phyloP scores from a whole-genome alignment of 2,888 invertebrate genomes.

The Metalampra italica region DNA sequence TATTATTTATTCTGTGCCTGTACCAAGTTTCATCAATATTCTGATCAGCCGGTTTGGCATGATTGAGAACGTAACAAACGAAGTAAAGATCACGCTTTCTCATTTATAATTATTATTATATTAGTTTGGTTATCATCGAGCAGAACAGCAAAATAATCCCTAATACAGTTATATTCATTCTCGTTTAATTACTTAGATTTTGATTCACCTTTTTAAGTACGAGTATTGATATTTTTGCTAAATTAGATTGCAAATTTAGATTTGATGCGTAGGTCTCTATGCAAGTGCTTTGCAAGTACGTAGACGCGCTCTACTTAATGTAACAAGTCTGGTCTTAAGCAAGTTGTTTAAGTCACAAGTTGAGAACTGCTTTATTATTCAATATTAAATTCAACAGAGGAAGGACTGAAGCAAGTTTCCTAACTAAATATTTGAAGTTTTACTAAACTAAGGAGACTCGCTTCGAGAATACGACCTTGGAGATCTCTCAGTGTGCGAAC shows the following conservation, averaged over 20 bases:
- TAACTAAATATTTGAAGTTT: conserved; percentile 75
- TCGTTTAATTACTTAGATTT: no score
- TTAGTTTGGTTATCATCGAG: no score
- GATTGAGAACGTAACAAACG: no score
- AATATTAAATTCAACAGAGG: conserved; percentile 71
- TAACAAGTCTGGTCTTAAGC: conserved; percentile 60
- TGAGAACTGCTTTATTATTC: conserved; percentile 73
- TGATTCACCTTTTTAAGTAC: no score
- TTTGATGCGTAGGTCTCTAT: neutral
- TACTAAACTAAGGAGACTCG: conserved; percentile 43
- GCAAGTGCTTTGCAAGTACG: neutral
- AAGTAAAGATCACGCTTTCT: no score
- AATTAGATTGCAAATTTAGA: neutral
- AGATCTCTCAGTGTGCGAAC: conserved; percentile 13
- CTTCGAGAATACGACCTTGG: conserved; percentile 30
- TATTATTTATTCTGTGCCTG: no score
- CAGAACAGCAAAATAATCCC: no score
- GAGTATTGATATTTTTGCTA: neutral
- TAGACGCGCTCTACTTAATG: conserved; percentile 37
- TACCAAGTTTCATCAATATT: no score
- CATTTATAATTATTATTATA: no score
- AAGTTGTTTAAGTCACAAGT: conserved; percentile 70
- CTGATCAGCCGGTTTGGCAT: no score
- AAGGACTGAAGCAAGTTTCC: conserved; percentile 63
- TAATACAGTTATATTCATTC: no score